These are phyloP conservation scores for Pocillopora verrucosa DNA, from an alignment of 64 coral and sea anemone species.

Conservation along the genomic window DNA sequence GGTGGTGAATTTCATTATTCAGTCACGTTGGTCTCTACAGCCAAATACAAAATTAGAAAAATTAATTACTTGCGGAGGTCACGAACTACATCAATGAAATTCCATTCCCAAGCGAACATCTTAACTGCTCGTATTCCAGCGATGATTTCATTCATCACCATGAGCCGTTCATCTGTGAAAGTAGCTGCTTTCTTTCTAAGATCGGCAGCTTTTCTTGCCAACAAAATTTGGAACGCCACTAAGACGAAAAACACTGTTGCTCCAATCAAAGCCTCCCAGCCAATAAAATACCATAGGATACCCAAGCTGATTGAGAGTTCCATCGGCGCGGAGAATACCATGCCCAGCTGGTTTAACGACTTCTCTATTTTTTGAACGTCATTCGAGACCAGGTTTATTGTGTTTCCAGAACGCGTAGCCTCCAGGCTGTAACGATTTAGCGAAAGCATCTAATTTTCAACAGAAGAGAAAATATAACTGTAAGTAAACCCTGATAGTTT, in stretches of 20 bases:
- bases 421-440: slow-evolving; percentile 16
- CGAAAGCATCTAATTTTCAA: background rate
- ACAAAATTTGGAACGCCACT: slow-evolving; percentile 1
- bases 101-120: slow-evolving; percentile 26
- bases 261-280: slow-evolving; percentile 10
- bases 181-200: slow-evolving; percentile 3
- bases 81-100: background rate
- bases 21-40: background rate
- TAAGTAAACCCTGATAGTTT: background rate
- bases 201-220: slow-evolving; percentile 30
- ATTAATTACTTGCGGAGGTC: background rate
- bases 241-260: slow-evolving; percentile 1
- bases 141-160: slow-evolving; percentile 22
- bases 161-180: slow-evolving; percentile 10
- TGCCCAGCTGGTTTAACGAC: slow-evolving; percentile 11
- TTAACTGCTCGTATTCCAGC: background rate
- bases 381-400: slow-evolving; percentile 4
- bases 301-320: slow-evolving; percentile 9
- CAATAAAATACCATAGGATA: slow-evolving; percentile 2
- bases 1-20: no score
- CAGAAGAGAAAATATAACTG: background rate
- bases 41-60: background rate
- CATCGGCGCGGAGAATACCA: slow-evolving; percentile 7
- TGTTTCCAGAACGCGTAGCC: slow-evolving; percentile 13
- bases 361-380: slow-evolving; percentile 8